Percentiles rank a stretch among this genome's conserved stretches.
Conservation (phyloP, 1,140 invertebrate species). For the Polypedilum vanderplanki region DNA sequence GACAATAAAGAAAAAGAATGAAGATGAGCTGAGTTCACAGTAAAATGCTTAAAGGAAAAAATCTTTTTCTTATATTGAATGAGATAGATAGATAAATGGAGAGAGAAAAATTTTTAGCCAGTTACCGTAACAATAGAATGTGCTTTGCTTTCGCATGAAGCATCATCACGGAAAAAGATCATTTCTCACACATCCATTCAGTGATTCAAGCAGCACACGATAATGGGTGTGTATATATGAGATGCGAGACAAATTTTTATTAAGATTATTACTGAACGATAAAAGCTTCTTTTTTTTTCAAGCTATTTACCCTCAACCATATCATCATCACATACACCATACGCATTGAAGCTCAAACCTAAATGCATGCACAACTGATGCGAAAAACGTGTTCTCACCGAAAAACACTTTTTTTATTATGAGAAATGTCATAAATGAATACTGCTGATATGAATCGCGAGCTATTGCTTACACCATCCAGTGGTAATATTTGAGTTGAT, state of each 20-base stretch:
- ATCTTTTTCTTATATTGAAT: background rate
- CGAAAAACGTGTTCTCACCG: background rate
- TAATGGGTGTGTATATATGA: background rate
- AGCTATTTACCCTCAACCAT: background rate
- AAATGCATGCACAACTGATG: background rate
- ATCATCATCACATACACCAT: background rate
- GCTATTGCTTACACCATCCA: background rate
- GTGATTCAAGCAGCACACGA: background rate
- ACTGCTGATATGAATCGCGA: background rate
- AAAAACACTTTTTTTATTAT: background rate
- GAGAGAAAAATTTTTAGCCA: background rate
- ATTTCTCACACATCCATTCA: background rate
- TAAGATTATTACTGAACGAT: background rate
- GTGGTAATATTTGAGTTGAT: no score
- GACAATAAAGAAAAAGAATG: background rate
- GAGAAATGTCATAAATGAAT: slow-evolving; percentile 6
- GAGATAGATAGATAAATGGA: background rate
- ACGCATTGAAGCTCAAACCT: no score
- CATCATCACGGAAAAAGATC: background rate
- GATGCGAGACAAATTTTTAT: background rate
- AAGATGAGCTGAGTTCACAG: background rate
- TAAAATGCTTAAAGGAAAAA: background rate
- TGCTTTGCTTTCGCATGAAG: background rate
- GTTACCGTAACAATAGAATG: background rate
- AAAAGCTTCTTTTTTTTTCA: slow-evolving; percentile 1